Conservation (phyloP, 1,140 invertebrate genomes). For the Lineus longissimus region DNA sequence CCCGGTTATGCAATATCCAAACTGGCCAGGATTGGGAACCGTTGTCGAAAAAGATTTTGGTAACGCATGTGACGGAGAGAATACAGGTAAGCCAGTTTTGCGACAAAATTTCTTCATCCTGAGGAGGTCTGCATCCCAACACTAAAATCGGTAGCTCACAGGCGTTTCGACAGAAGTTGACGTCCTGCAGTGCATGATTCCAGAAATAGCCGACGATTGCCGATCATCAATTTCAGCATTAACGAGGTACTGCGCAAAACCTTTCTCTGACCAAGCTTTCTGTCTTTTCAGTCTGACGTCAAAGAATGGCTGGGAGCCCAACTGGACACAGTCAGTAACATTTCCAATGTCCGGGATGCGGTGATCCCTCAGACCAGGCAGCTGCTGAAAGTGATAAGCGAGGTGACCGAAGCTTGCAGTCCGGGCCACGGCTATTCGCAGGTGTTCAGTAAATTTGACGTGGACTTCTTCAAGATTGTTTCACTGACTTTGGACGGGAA, state of each 20-base stretch:
- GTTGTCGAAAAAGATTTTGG: not conserved
- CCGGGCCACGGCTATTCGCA: conserved; percentile 28
- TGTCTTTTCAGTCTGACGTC: conserved; percentile 22
- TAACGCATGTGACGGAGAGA: not conserved
- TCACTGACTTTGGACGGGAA: conserved; percentile 36
- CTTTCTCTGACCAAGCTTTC: not conserved
- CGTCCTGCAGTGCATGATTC: too few relatives aligned
- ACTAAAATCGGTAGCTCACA: too few relatives aligned
- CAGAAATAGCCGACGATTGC: too few relatives aligned
- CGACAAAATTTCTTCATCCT: not conserved
- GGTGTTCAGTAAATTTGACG: conserved; percentile 30
- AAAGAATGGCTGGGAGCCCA: conserved; percentile 23
- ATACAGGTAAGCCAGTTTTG: not conserved
- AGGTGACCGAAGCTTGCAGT: conserved; percentile 26
- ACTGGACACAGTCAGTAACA: conserved; percentile 14
- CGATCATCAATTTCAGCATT: too few relatives aligned
- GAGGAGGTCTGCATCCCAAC: too few relatives aligned
- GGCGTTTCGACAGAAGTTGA: too few relatives aligned
- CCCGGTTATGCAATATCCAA: not conserved
- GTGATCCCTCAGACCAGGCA: conserved; percentile 31
- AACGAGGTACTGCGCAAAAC: not conserved
- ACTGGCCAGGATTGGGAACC: not conserved
- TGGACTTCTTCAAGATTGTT: conserved; percentile 39
- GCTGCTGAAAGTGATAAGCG: conserved; percentile 24
- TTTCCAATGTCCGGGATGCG: conserved; percentile 8